These are phyloP conservation scores for Tanaodytes sp. DNA, from an alignment of 2,888 invertebrate genomes.

Conservation along the genomic window DNA sequence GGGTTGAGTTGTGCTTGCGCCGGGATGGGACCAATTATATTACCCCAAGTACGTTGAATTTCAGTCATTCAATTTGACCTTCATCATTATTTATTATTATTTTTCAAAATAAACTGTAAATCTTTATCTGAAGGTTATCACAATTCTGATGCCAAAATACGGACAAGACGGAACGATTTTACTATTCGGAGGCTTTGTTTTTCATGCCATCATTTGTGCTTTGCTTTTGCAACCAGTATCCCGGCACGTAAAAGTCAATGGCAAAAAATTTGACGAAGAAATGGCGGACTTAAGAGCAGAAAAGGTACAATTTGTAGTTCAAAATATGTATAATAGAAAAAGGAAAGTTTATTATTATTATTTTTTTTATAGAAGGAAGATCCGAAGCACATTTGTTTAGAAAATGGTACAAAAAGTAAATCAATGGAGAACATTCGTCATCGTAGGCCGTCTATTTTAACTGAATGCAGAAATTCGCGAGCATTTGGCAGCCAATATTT, in stretches of 20 bases:
- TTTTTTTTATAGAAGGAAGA: no score
- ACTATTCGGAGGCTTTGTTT: constrained; percentile 79
- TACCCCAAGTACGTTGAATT: no score
- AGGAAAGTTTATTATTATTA: no score
- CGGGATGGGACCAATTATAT: no score
- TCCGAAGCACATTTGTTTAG: background rate
- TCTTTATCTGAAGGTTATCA: no score
- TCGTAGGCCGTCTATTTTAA: constrained; percentile 38
- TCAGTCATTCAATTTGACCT: no score
- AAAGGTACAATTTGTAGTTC: constrained; percentile 26
- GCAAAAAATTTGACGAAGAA: constrained; percentile 30
- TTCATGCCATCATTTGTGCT: constrained; percentile 80
- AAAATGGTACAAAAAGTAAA: constrained; percentile 23
- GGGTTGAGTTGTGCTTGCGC: no score
- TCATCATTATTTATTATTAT: no score
- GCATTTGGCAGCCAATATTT: constrained; percentile 77
- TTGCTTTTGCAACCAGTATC: constrained; percentile 83
- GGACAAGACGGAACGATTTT: constrained; percentile 80
- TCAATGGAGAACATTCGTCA: constrained; percentile 58
- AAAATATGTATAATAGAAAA: no score
- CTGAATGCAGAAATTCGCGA: constrained; percentile 50
- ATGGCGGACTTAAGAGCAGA: constrained; percentile 16
- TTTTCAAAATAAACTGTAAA: no score
- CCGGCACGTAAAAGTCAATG: constrained; percentile 76
- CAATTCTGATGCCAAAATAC: constrained; percentile 77